Base-by-base conservation (phyloP, 2,888 invertebrate genomes). In the Oeneis ivallda region DNA sequence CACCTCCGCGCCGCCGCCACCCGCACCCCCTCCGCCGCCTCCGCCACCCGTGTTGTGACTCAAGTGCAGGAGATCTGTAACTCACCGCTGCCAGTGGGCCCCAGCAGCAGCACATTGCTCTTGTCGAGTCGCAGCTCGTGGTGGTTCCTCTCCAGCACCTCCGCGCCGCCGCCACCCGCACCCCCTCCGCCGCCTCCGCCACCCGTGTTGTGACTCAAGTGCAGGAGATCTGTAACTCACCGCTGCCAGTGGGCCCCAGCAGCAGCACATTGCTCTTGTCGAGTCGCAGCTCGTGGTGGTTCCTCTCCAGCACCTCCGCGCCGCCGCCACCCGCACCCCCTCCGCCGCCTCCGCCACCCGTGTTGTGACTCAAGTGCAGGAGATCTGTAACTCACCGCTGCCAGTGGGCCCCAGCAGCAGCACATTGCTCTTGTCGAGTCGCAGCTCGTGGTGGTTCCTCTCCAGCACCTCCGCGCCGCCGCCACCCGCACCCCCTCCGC, bases 251-350 rank as follows among this genome's bases (percentile, higher is more conserved):
- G 17, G 99, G 99, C 9, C 99, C 99, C 60, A 99, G 92, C 79
- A 99, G 94, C 32, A 99, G 93, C 62, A 99, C 98, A 84, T 99
- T 99, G 83, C 98, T 96, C 91, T 99, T 99, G 83, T 99, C 99
- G 68, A 99, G 89, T 73, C 96, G 94, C 52, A 98, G 92, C 76
- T 97, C 97, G 84, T 96, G 96, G 61, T 95, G 94, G 69, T 95
- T 95, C 57, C 95, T 93, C 75, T 98, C 98, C 34, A 98, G 88
- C 66, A 98, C 94, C 75, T 98, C 97, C 0, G 97, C 96, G 62
- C 96, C 95, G 54, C 79, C 80, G 45, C 71, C 39, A 6, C 37
- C 56, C 53, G 4, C n/a, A n/a, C n/a, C n/a, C n/a, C n/a, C n/a
- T n/a, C n/a, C 32, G 26, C 26, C 26, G 1, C 26, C 26, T 1